Base-by-base conservation (phyloP, 2,797 vertebrate species). In the Anabacerthia variegaticeps region DNA sequence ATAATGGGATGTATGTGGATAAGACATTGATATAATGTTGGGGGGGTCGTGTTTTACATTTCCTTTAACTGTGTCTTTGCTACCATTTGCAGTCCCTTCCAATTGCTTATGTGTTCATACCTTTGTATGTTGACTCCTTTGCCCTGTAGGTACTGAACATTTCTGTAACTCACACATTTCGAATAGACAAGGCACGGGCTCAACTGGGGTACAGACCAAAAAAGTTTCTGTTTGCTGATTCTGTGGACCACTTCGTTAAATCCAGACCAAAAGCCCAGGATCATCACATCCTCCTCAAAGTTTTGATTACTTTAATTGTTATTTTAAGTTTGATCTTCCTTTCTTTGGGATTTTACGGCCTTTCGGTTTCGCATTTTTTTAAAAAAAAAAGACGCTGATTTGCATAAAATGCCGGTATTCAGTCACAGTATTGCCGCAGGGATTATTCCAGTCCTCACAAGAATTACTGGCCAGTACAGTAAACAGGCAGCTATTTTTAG, bases 161-260 rank as follows among this genome's bases (percentile, higher is more conserved):
- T 61, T 97, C 98, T 0, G 98, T 98, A 74, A 99, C 97, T 78
- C 99, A 99, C 97, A 99, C 99, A 6, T 99, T 99, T 96, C 98
- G 97, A 94, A 99, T 99, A n/a, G 97, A 99, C 93, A 99, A 99
- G 97, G 99, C 99, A 32, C 97, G 97, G 9, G 92, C 95, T 67
- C 98, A 99, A 55, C 98, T 99, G 19, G 99, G 99, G 46, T 99
- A 98, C 95, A 85, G 80, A 56, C 99, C 99, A 0, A 98, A 95
- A 91, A 97, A 98, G 85, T 99, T 98, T 97, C 97, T 94, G 48
- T 98, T 99, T 67, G 96, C 95, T 0, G 98, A 99, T 78, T 98
- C 98, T 0, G 98, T 99, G 96, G 99, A 99, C 34, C 97, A 97
- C n/a, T 99, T 98, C 63, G 63, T 98, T 86, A 97, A 96, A 95